Percentiles rank a stretch among this genome's conserved stretches.
Evolutionary conservation across 2,797 vertebrate species (phyloP).

Genomic region (Pangasius krempfi): DNA sequence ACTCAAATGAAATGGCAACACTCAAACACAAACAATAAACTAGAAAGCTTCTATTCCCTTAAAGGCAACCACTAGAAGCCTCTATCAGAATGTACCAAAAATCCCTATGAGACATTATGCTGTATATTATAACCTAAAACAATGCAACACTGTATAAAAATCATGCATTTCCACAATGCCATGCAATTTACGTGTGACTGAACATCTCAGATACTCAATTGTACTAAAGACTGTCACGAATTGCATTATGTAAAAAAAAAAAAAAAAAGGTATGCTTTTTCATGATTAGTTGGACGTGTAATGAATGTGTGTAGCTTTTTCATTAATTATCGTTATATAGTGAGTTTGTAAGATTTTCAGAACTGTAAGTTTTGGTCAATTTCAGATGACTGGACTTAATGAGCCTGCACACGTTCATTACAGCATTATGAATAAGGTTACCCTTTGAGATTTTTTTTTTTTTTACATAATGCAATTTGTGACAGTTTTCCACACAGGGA

Average conservation of each 20-base stretch:
- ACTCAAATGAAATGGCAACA: conserved; percentile 5
- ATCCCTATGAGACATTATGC: background rate
- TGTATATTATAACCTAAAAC: background rate
- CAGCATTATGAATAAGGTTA: background rate
- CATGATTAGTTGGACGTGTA: background rate
- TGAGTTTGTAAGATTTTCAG: no score
- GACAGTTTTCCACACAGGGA: background rate
- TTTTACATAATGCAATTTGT: background rate
- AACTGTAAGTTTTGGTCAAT: background rate
- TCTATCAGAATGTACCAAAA: background rate
- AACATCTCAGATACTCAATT: background rate
- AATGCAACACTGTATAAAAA: background rate
- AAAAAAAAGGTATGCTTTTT: background rate
- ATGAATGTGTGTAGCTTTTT: background rate
- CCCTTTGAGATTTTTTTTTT: background rate
- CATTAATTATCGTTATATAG: background rate
- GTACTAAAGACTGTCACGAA: background rate
- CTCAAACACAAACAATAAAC: background rate
- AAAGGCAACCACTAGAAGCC: background rate
- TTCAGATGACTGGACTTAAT: background rate
- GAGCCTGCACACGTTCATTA: background rate
- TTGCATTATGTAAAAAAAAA: background rate
- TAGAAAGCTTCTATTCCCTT: background rate
- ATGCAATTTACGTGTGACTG: background rate
- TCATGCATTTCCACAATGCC: no score